Conservation (phyloP, 2,113 vertebrate species). For the Hemiscyllium ocellatum region DNA sequence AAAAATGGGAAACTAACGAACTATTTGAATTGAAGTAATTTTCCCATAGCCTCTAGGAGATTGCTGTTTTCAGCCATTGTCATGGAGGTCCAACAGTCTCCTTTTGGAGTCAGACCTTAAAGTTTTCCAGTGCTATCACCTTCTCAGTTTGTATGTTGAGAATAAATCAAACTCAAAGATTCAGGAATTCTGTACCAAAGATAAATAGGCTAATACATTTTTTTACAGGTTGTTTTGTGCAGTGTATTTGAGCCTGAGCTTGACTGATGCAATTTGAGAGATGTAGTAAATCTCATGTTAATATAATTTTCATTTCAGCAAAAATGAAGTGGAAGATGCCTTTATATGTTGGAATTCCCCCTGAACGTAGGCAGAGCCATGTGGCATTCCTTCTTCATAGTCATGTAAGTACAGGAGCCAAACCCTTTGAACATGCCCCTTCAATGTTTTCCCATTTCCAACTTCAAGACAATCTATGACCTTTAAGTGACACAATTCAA, state of each 20-base stretch:
- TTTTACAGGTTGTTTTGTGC: background rate
- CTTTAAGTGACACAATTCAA: background rate
- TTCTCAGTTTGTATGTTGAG: background rate
- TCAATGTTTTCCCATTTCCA: background rate
- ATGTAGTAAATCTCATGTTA: background rate
- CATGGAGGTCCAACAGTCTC: background rate
- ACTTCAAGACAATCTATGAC: background rate
- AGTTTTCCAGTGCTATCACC: background rate
- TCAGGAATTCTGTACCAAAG: background rate
- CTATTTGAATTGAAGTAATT: background rate
- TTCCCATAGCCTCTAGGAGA: background rate
- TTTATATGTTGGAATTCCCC: conserved; percentile 62
- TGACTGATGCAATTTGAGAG: background rate
- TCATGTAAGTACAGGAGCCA: conserved; percentile 49
- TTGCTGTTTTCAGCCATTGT: background rate
- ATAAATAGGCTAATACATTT: background rate
- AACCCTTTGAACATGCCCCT: background rate
- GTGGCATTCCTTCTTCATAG: conserved; percentile 62
- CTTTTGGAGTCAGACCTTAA: background rate
- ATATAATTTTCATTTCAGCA: conserved; percentile 45
- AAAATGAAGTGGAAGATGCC: conserved; percentile 69
- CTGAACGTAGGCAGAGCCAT: conserved; percentile 55
- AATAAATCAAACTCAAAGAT: background rate
- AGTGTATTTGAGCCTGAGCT: background rate
- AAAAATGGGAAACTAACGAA: background rate